These are phyloP conservation scores for Sepiola atlantica DNA, from an alignment of 2,888 invertebrate species.

Conservation along the genomic window DNA sequence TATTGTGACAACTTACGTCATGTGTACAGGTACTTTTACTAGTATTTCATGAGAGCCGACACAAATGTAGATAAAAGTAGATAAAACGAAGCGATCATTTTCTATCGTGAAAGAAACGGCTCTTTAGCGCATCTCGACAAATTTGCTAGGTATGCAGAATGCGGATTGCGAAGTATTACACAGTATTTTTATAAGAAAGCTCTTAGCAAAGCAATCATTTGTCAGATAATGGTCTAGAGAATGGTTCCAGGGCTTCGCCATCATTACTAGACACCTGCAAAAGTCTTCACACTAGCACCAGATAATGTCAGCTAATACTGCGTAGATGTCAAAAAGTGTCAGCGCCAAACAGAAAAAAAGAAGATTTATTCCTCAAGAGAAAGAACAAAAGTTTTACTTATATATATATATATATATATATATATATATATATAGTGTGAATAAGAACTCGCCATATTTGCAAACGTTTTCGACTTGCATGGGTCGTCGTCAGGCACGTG, in stretches of 20 bases:
- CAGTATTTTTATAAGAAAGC: background rate
- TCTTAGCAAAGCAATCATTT: background rate
- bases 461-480: no score
- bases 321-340: background rate
- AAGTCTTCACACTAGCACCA: background rate
- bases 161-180: background rate
- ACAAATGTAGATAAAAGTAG: background rate
- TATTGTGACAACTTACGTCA: no score
- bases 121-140: background rate
- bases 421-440: no score
- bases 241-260: background rate
- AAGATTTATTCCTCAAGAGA: background rate
- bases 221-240: background rate
- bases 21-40: background rate
- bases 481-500: no score
- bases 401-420: no score
- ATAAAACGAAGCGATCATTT: background rate
- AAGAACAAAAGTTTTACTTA: background rate
- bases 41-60: background rate
- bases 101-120: background rate
- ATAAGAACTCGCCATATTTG: no score
- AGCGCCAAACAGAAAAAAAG: background rate
- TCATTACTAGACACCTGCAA: background rate
- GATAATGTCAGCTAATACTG: background rate
- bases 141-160: background rate